Percentiles rank a stretch among this genome's conserved stretches.
Conservation (phyloP, 2,797 vertebrate genomes). For the Epinephelus coioides region DNA sequence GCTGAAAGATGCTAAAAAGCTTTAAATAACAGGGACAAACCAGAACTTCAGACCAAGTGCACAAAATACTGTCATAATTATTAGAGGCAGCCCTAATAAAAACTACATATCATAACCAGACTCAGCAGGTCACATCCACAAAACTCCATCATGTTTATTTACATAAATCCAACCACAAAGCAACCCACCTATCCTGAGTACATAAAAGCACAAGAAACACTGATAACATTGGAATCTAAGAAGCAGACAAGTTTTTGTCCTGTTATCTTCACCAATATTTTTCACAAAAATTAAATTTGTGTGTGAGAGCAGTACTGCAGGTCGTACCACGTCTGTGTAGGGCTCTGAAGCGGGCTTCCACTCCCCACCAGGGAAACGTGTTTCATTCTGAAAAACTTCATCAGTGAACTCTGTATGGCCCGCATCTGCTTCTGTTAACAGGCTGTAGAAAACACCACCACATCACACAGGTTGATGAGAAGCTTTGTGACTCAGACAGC, state of each 20-base stretch:
- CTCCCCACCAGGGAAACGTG: constrained; percentile 93
- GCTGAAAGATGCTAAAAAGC: no score
- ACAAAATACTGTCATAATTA: neutral
- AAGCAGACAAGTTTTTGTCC: constrained; percentile 29
- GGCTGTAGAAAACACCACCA: constrained; percentile 80
- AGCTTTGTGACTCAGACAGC: constrained; percentile 53
- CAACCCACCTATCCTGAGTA: neutral
- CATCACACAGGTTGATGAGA: constrained; percentile 23
- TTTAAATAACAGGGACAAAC: no score
- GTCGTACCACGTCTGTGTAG: constrained; percentile 93
- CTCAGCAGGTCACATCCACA: neutral
- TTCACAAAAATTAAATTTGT: constrained; percentile 31
- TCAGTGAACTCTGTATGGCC: constrained; percentile 97
- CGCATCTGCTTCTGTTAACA: constrained; percentile 96
- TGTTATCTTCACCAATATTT: constrained; percentile 39
- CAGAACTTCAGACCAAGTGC: neutral
- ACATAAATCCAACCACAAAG: constrained; percentile 1
- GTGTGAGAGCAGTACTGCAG: neutral
- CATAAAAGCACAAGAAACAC: constrained; percentile 19
- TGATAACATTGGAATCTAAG: constrained; percentile 26
- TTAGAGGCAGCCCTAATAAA: neutral
- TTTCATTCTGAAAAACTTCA: constrained; percentile 96
- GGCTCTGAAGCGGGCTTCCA: constrained; percentile 91
- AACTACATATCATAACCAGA: constrained; percentile 2
- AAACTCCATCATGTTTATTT: neutral